Evolutionary conservation across 2,888 invertebrate species (phyloP).

Genomic region (Lasioglossum vierecki): DNA sequence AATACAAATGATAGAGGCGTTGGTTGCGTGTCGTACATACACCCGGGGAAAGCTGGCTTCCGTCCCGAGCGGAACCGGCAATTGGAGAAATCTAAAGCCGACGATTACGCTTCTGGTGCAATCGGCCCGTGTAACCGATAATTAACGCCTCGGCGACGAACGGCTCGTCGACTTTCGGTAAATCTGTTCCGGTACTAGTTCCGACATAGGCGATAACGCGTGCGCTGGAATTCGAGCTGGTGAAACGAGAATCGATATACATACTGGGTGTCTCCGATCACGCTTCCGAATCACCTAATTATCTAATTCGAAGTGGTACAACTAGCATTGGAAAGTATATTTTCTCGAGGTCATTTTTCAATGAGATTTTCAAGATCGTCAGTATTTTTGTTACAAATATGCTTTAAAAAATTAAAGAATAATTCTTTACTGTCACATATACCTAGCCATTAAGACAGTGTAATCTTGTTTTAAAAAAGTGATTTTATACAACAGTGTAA

Average conservation of each 20-base stretch:
- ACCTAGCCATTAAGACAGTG: neutral
- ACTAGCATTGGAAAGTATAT: neutral
- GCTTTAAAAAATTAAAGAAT: neutral
- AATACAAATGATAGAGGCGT: slow-evolving; percentile 43
- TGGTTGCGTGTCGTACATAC: slow-evolving; percentile 35
- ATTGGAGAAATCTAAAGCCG: slow-evolving; percentile 46
- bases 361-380: neutral
- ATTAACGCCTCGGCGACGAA: neutral
- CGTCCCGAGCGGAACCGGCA: slow-evolving; percentile 38
- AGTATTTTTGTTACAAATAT: too few relatives aligned
- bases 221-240: neutral
- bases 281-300: neutral
- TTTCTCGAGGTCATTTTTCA: neutral
- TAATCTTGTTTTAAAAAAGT: neutral
- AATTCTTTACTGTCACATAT: too few relatives aligned
- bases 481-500: neutral
- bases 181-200: slow-evolving; percentile 3
- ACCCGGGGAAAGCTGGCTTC: slow-evolving; percentile 55
- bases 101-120: slow-evolving; percentile 37
- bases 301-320: neutral
- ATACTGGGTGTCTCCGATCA: neutral
- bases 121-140: slow-evolving; percentile 21
- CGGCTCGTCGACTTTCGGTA: neutral
- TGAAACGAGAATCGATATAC: neutral
- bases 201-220: neutral